Evolutionary conservation across 2,888 invertebrate species (phyloP), one percentile per base, ranked within the genome.

Genomic region (Lordiphosa andalusiaca): DNA sequence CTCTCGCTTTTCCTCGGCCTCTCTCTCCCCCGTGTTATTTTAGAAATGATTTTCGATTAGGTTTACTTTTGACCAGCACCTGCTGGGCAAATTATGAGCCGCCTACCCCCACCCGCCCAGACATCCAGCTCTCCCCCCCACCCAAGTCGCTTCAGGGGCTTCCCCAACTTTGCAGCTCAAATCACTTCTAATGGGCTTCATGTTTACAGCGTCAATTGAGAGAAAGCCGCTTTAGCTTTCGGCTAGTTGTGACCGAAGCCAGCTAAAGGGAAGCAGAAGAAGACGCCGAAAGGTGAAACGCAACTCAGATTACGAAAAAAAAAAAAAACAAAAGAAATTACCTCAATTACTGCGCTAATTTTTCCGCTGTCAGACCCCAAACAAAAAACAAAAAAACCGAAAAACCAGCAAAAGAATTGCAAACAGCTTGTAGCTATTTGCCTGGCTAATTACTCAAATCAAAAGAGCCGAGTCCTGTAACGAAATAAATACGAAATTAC

Each of bases 391-490:
- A 23, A n/a, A 64, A 67, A 56, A 16, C 16, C 16, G 16, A 64
- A 19, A 19, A 19, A 19, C 19, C 19, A 19, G 19, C 3, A 19
- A 63, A 48, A 56, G 50, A 83, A 80, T 80, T 67, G 66, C 73
- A 67, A 75, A 85, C 85, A 76, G 86, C 86, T 87, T 85, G 87
- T 85, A 87, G 86, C 86, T 81, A 85, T 86, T 85, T 87, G 85
- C 81, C 78, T 68, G 63, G 67, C 85, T 87, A 85, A 85, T 85
- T 85, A 87, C 80, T 70, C 71, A 80, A 86, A 85, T 85, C 86
- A 84, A 86, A 73, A 71, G 44, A 21, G 50, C 50, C 49, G 49
- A 13, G 50, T 54, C 48, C 53, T 30, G 50, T 65, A 74, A 70
- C 74, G 82, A 86, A 75, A 71, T 82, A 87, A 85, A 81, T 85